These are phyloP conservation scores for Brassicogethes aeneus DNA, from an alignment of 2,888 invertebrate genomes.

Conservation along the genomic window DNA sequence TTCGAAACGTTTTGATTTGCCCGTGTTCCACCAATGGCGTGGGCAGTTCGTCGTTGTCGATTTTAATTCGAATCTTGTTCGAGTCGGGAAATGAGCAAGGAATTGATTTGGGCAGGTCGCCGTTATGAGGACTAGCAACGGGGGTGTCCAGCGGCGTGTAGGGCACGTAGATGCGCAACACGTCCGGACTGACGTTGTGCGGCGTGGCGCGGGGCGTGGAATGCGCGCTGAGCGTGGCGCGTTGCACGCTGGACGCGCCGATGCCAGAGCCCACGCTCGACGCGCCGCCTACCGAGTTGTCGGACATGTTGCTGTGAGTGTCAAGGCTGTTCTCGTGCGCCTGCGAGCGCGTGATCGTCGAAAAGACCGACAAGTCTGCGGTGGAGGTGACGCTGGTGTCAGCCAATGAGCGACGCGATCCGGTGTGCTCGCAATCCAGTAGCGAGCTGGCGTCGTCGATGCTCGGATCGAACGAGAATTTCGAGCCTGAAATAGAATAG, in stretches of 20 bases:
- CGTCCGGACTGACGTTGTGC: conserved; percentile 60
- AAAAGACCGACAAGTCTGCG: conserved; percentile 73
- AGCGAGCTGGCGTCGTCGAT: conserved; percentile 62
- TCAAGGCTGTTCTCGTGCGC: conserved; percentile 66
- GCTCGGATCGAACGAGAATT: conserved; percentile 55
- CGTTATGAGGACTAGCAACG: conserved; percentile 45
- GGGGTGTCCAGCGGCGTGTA: conserved; percentile 54
- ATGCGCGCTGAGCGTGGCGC: conserved; percentile 45
- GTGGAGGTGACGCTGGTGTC: conserved; percentile 80
- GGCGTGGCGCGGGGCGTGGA: conserved; percentile 61
- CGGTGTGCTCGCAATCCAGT: conserved; percentile 48
- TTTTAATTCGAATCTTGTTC: conserved; percentile 65
- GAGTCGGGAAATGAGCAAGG: conserved; percentile 52
- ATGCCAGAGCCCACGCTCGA: conserved; percentile 40
- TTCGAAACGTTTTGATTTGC: conserved; percentile 38
- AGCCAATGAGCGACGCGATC: conserved; percentile 70
- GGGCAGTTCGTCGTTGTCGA: conserved; percentile 58
- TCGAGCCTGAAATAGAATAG: conserved; percentile 45
- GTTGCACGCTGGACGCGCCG: conserved; percentile 42
- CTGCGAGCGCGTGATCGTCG: conserved; percentile 61
- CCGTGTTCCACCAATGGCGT: conserved; percentile 56
- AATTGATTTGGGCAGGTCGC: conserved; percentile 25
- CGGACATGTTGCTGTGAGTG: conserved; percentile 67
- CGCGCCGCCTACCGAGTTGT: conserved; percentile 56
- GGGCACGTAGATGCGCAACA: conserved; percentile 71